Base-by-base conservation (phyloP, 1,140 invertebrate genomes). In the Lamellibrachia luymesi region DNA sequence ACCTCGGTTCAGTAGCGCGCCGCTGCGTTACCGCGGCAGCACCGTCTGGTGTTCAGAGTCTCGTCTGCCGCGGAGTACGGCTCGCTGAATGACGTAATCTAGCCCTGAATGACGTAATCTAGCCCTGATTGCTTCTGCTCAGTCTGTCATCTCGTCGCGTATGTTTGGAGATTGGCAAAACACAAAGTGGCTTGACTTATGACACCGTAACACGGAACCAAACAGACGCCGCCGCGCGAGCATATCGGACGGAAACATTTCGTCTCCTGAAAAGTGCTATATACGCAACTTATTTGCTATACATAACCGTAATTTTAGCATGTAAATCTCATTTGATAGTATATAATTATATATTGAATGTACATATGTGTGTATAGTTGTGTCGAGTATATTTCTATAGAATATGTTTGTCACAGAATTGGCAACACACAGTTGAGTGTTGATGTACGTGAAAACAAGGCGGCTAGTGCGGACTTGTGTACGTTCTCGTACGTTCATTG, bases 271-370 rank as follows among this genome's bases (percentile, higher is more conserved):
- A 80, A 80, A 80, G 64, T 80, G 64, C 64, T 80, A 80, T 80
- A 80, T 80, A 80, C 64, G 64, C 64, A 80, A 80, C 64, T 8
- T 80, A 80, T 80, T 80, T 80, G 64, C 64, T 80, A 80, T 80
- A 80, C 64, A 80, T 80, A 80, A 80, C 64, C 64, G 64, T 80
- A 80, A 80, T 80, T 22, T 80, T 80, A 80, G 64, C 64, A 80
- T 80, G 64, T 80, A 80, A 80, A 80, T 80, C 64, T 80, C 64
- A 80, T 80, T 80, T 80, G 64, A 80, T 80, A 80, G 25, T 80
- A 80, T 80, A 80, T 80, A 80, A 80, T 80, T 80, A 80, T 80
- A 80, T 80, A 80, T 80, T 10, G 25, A 80, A 80, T 80, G 64
- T 80, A 80, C 64, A 80, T 80, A 80, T 80, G 64, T 80, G 64